Conservation (phyloP, 2,797 vertebrate species). For the Trichosurus vulpecula region DNA sequence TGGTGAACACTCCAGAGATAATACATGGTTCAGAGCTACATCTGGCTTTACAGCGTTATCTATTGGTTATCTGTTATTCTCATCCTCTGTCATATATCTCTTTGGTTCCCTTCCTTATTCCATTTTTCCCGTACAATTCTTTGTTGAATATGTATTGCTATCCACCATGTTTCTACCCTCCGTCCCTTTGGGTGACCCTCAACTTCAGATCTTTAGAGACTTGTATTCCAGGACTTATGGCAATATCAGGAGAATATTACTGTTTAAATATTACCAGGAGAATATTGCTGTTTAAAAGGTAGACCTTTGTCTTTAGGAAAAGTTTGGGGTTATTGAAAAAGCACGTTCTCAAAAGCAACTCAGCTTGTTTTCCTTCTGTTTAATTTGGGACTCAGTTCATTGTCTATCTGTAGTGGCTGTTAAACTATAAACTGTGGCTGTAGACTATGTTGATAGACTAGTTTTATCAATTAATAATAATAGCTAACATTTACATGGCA, state of each 20-base stretch:
- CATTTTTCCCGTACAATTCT: background rate
- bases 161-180: background rate
- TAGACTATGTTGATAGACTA: background rate
- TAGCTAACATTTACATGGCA: background rate
- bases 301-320: background rate
- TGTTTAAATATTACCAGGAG: background rate
- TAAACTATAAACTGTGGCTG: background rate
- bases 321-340: background rate
- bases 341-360: background rate
- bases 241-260: background rate
- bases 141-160: background rate
- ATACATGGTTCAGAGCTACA: background rate
- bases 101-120: background rate
- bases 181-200: background rate
- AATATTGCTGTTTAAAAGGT: background rate
- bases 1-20: background rate
- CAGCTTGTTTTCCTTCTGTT: background rate
- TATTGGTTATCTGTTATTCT: background rate
- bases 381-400: background rate
- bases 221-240: background rate
- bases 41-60: background rate
- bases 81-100: background rate
- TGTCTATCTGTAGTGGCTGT: background rate
- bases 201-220: background rate
- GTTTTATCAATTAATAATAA: background rate